Percentiles rank a stretch among this genome's conserved stretches.
Evolutionary conservation across 2,113 vertebrate genomes (phyloP).

Genomic region (Glaucidium brasilianum): DNA sequence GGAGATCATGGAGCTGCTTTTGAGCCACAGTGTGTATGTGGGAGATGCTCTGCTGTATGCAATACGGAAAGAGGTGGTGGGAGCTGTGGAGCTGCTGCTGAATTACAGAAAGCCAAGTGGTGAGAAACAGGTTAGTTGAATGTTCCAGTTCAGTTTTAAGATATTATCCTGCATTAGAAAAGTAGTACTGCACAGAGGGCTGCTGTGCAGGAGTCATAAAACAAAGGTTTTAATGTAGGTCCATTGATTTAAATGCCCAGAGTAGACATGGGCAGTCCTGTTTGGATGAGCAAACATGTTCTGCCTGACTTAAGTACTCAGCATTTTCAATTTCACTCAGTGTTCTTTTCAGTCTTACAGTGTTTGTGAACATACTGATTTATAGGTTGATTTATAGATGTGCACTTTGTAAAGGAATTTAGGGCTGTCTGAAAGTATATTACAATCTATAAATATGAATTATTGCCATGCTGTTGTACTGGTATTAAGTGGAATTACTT

Average conservation of each 20-base stretch:
- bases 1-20: conserved; percentile 96
- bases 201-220: neutral
- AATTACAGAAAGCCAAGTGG: conserved; percentile 88
- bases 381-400: neutral
- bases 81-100: conserved; percentile 95
- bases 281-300: neutral
- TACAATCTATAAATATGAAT: conserved; percentile 26
- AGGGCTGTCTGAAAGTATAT: neutral
- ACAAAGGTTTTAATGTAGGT: neutral
- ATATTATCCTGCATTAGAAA: neutral
- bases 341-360: neutral
- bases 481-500: conserved; percentile 24
- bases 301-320: neutral
- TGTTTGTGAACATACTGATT: neutral
- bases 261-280: neutral
- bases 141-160: neutral
- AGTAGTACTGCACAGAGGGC: neutral
- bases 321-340: neutral
- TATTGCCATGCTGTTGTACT: neutral
- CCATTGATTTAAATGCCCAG: neutral
- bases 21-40: conserved; percentile 90
- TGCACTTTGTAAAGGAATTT: conserved; percentile 6
- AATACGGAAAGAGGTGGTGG: conserved; percentile 96
- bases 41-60: conserved; percentile 94
- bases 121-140: conserved; percentile 85